Percentiles rank a stretch among this genome's conserved stretches.
phyloP scores from a whole-genome alignment of 2,797 vertebrate genomes.

The Knipowitschia caucasica region DNA sequence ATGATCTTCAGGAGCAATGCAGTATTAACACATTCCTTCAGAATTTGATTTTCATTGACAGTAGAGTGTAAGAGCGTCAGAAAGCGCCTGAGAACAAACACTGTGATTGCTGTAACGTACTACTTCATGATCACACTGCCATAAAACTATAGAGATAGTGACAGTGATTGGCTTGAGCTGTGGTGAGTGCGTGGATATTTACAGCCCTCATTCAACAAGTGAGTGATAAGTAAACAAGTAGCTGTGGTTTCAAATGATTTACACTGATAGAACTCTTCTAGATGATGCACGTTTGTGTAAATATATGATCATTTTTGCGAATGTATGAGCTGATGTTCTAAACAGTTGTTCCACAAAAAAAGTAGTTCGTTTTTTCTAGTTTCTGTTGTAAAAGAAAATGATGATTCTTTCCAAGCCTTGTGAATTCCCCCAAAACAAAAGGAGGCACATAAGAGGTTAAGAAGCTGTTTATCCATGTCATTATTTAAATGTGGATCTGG shows the following conservation, averaged over 20 bases:
- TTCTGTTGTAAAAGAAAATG: background rate
- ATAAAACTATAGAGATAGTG: conserved; percentile 40
- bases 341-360: too few relatives aligned
- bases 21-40: background rate
- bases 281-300: too few relatives aligned
- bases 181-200: conserved; percentile 16
- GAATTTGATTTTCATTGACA: conserved; percentile 50
- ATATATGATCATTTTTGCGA: too few relatives aligned
- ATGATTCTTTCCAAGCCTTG: background rate
- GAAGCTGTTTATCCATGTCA: background rate
- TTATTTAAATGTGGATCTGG: background rate
- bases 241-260: background rate
- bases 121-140: conserved; percentile 51
- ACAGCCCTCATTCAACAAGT: conserved; percentile 19
- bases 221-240: conserved; percentile 6
- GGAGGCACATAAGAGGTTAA: background rate
- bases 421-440: background rate
- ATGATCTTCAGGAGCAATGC: conserved; percentile 6
- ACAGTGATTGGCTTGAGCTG: conserved; percentile 14
- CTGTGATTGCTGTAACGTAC: conserved; percentile 57
- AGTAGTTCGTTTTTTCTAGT: background rate
- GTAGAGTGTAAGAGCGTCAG: conserved; percentile 49
- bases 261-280: too few relatives aligned
- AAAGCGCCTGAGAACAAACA: conserved; percentile 48
- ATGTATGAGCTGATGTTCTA: too few relatives aligned